A percentile compares a stretch with the other conserved stretches of the same genome.
Evolutionary conservation across 2,797 vertebrate species (phyloP).

Genomic region (Euphonia xanthogaster): DNA sequence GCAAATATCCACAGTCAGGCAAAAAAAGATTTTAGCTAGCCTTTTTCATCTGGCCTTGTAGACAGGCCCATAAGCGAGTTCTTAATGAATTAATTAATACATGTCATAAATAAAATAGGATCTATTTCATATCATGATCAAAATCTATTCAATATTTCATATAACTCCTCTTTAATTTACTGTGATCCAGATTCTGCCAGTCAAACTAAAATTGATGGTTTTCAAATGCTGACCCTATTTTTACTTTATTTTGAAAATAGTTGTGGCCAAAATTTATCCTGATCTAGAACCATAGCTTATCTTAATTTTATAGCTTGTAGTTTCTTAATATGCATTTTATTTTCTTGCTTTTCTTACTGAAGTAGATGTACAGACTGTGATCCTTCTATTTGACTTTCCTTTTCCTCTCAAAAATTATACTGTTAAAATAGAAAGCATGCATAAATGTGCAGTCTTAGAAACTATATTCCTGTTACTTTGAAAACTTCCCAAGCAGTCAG

Average conservation of each 20-base stretch:
- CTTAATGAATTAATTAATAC: slow-evolving; percentile 12
- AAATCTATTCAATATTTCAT: slow-evolving; percentile 55
- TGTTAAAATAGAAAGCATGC: not conserved
- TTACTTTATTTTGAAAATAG: not conserved
- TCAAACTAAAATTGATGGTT: not conserved
- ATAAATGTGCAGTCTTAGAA: not conserved
- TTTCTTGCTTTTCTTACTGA: not conserved
- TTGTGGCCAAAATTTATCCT: not conserved
- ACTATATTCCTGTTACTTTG: not conserved
- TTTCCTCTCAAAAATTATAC: not conserved
- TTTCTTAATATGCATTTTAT: not conserved
- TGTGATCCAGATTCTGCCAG: not conserved
- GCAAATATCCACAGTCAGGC: not conserved
- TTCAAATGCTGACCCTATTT: not conserved
- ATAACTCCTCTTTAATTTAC: not conserved
- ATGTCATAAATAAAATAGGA: slow-evolving; percentile 52
- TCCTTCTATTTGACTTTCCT: not conserved
- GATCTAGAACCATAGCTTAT: not conserved
- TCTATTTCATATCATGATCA: slow-evolving; percentile 5
- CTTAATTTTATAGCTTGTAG: not conserved
- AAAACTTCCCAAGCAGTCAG: not conserved
- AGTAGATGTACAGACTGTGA: not conserved
- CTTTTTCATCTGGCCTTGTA: slow-evolving; percentile 2
- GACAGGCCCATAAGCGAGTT: not conserved
- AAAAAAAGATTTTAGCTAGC: not conserved